Evolutionary conservation across 2,113 vertebrate species (phyloP).

Genomic region (Neolamprologus cancellatus): DNA sequence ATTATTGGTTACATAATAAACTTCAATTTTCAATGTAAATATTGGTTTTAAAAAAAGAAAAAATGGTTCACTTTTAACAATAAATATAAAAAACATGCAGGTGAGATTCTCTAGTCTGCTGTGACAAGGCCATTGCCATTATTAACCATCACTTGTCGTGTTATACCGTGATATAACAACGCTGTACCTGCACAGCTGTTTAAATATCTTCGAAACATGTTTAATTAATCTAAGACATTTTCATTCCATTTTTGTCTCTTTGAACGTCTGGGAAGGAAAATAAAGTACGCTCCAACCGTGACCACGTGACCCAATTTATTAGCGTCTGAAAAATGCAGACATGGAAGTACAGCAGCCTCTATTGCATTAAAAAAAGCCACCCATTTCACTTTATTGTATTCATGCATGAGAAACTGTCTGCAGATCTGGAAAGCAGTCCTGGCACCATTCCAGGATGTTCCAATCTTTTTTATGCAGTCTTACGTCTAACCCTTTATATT

Average conservation of each 20-base stretch:
- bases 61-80: background rate
- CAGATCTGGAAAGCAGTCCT: background rate
- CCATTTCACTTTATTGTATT: background rate
- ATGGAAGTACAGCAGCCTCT: background rate
- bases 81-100: background rate
- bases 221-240: background rate
- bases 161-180: background rate
- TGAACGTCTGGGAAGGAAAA: background rate
- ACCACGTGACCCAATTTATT: background rate
- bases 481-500: background rate
- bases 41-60: background rate
- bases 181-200: background rate
- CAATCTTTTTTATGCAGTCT: background rate
- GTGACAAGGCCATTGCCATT: background rate
- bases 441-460: constrained; percentile 6
- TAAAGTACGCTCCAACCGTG: background rate
- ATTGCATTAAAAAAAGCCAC: background rate
- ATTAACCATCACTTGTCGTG: background rate
- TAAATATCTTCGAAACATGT: background rate
- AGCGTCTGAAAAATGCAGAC: background rate
- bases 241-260: background rate
- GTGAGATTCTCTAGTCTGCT: background rate
- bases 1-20: background rate
- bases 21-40: background rate
- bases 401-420: background rate